Evolutionary conservation across 2,888 invertebrate species (phyloP).

Genomic region (Rhagium mordax): DNA sequence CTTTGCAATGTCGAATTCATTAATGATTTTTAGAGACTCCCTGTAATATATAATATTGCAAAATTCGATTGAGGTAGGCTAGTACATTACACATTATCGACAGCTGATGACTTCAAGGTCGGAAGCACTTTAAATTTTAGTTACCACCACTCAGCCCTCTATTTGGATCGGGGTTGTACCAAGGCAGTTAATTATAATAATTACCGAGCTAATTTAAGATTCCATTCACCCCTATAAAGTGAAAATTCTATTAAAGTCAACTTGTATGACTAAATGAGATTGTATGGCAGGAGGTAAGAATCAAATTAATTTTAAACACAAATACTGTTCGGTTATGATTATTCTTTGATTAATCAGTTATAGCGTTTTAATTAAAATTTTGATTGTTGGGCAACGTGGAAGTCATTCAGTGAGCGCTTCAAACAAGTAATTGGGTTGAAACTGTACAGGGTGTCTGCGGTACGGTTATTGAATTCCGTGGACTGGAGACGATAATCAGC

Average conservation of each 20-base stretch:
- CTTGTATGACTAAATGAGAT: background rate
- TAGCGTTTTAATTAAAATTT: background rate
- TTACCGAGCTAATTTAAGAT: conserved; percentile 26
- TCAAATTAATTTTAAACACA: conserved; percentile 9
- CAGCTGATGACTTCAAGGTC: background rate
- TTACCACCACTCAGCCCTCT: background rate
- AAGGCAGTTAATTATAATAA: conserved; percentile 27
- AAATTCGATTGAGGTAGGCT: background rate
- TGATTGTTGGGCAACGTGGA: background rate
- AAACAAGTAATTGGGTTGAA: background rate
- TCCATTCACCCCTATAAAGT: background rate
- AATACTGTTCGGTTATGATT: background rate
- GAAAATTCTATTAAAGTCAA: conserved; percentile 14
- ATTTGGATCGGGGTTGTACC: background rate
- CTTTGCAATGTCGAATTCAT: too few relatives aligned
- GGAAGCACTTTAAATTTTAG: background rate
- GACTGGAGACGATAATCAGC: too few relatives aligned
- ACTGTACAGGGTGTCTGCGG: background rate
- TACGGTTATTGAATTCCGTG: too few relatives aligned
- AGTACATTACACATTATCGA: background rate
- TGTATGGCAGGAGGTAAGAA: background rate
- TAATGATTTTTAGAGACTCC: too few relatives aligned
- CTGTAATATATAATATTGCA: too few relatives aligned
- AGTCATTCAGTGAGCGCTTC: background rate
- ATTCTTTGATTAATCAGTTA: conserved; percentile 12